Evolutionary conservation across 2,113 vertebrate genomes (phyloP).

Genomic region (Onychostruthus taczanowskii): DNA sequence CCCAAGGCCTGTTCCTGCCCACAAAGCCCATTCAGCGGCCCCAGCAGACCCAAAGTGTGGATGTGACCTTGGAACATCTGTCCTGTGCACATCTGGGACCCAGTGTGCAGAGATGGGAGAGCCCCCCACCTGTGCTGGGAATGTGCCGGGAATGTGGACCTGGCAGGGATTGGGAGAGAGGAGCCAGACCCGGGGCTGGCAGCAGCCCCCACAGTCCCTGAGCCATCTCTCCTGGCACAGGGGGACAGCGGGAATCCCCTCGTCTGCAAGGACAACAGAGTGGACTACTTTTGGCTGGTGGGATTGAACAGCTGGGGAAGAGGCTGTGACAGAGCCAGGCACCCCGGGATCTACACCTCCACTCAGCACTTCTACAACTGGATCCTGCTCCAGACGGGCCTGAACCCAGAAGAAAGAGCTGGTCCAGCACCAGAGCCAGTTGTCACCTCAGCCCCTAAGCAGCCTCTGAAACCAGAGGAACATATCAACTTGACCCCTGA

Average conservation of each 20-base stretch:
- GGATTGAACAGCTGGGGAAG: not conserved
- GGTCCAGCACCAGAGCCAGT: too few relatives aligned
- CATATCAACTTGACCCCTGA: not conserved
- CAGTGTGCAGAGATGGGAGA: not conserved
- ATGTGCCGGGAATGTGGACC: not conserved
- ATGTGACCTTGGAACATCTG: not conserved
- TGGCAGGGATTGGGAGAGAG: not conserved
- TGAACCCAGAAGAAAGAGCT: rapidly evolving
- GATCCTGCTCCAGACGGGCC: not conserved
- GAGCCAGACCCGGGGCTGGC: too few relatives aligned
- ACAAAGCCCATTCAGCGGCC: not conserved
- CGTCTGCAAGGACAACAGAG: not conserved
- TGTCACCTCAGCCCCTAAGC: not conserved
- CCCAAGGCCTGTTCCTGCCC: not conserved
- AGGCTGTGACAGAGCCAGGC: not conserved
- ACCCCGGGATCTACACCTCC: not conserved
- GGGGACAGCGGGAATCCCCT: not conserved
- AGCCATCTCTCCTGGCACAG: not conserved
- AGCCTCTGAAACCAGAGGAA: too few relatives aligned
- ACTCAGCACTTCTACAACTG: not conserved
- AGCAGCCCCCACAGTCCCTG: not conserved
- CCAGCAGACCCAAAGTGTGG: not conserved
- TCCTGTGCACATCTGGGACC: not conserved
- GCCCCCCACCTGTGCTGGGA: not conserved
- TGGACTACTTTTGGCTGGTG: not conserved